Conservation (phyloP, 2,113 vertebrate species). For the Crotophaga sulcirostris region DNA sequence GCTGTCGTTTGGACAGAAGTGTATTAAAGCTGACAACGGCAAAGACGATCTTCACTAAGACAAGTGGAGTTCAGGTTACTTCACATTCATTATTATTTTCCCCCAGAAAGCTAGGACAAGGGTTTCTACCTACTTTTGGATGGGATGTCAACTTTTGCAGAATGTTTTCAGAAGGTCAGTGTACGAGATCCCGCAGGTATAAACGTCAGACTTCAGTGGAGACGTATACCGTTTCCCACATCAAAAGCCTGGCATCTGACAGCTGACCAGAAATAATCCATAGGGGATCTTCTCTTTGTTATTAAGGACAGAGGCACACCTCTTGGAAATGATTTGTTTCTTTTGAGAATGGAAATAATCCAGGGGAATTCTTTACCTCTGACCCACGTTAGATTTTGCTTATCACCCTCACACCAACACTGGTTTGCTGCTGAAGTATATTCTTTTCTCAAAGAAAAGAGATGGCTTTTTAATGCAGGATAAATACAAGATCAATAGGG, state of each 20-base stretch:
- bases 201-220: constrained; percentile 52
- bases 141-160: constrained; percentile 72
- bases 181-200: constrained; percentile 59
- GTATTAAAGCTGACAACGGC: constrained; percentile 77
- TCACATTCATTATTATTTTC: constrained; percentile 65
- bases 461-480: not conserved
- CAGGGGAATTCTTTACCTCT: constrained; percentile 43
- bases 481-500: not conserved
- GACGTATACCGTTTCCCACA: constrained; percentile 51
- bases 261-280: constrained; percentile 66
- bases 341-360: constrained; percentile 51
- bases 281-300: constrained; percentile 46
- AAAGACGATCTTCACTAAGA: constrained; percentile 72
- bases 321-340: constrained; percentile 43
- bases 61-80: constrained; percentile 78
- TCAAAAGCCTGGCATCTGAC: constrained; percentile 66
- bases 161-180: constrained; percentile 65
- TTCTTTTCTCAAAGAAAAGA: not conserved
- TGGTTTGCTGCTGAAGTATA: not conserved
- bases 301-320: constrained; percentile 41
- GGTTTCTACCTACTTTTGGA: constrained; percentile 66
- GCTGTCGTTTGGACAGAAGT: constrained; percentile 69
- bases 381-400: constrained; percentile 23
- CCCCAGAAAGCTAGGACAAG: constrained; percentile 56
- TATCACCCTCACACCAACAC: constrained; percentile 14